phyloP scores from a whole-genome alignment of 30 jellyfish, hydroid and myxozoan genomes.

The Aurelia coerulea region DNA sequence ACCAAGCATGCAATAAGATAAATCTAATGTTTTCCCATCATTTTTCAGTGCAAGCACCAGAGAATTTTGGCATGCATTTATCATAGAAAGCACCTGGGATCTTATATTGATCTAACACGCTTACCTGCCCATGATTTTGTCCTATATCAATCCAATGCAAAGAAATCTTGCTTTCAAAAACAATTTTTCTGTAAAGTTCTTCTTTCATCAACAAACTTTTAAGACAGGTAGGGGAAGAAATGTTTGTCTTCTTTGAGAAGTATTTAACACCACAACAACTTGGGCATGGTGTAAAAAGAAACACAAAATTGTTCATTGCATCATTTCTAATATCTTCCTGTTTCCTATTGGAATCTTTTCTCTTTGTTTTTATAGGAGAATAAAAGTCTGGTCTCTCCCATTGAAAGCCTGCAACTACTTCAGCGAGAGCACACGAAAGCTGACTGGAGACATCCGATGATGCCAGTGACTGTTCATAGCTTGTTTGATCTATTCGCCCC shows the following conservation, averaged over 20 bases:
- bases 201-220: constrained; percentile 37
- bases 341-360: background rate
- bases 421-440: constrained; percentile 74
- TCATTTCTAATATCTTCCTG: background rate
- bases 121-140: background rate
- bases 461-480: background rate
- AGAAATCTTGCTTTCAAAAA: constrained; percentile 11
- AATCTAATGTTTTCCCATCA: too few relatives aligned
- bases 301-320: constrained; percentile 36
- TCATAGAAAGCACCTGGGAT: too few relatives aligned
- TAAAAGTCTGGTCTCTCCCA: constrained; percentile 95
- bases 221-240: background rate
- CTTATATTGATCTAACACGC: too few relatives aligned
- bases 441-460: constrained; percentile 24
- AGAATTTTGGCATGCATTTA: too few relatives aligned
- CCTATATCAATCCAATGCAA: constrained; percentile 69
- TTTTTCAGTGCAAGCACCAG: too few relatives aligned
- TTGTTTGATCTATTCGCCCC: background rate
- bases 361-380: constrained; percentile 72
- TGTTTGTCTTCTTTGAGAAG: background rate
- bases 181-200: constrained; percentile 25
- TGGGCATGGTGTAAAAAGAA: constrained; percentile 80
- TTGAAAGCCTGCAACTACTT: constrained; percentile 81
- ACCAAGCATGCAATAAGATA: too few relatives aligned
- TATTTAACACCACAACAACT: constrained; percentile 49